These are phyloP conservation scores for Desoria tigrina DNA, from an alignment of 2,888 invertebrate species.

Conservation along the genomic window DNA sequence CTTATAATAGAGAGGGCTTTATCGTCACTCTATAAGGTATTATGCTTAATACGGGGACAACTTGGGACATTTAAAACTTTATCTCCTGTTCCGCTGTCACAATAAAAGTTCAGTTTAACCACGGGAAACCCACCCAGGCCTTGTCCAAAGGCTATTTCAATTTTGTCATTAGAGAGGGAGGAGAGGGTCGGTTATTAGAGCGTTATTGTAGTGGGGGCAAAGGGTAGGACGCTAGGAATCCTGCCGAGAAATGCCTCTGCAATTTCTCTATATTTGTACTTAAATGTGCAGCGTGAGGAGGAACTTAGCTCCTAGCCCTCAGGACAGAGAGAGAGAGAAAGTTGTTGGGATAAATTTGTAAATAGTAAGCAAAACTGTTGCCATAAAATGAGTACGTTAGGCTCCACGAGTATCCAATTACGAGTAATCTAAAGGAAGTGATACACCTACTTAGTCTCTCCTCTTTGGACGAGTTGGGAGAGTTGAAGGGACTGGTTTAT, in stretches of 20 bases:
- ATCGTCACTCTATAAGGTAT: no score
- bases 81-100: conserved; percentile 17
- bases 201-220: neutral
- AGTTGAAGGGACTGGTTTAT: neutral
- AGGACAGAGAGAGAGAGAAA: no score
- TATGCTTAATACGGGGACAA: neutral
- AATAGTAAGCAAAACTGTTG: conserved; percentile 12
- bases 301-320: no score
- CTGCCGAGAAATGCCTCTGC: no score
- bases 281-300: no score
- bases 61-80: conserved; percentile 20
- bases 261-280: neutral
- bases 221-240: no score
- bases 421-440: conserved; percentile 9
- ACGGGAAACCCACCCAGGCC: conserved; percentile 7
- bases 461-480: neutral
- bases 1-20: no score
- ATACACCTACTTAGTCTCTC: conserved; percentile 5
- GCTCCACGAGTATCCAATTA: conserved; percentile 10
- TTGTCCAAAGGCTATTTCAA: conserved; percentile 12
- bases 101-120: conserved; percentile 13
- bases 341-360: no score
- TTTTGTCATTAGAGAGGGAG: neutral
- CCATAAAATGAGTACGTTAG: conserved; percentile 4
- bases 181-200: no score